Percentiles rank a stretch among this genome's conserved stretches.
phyloP scores from a whole-genome alignment of 1,140 invertebrate species.

The Hypothenemus hampei region DNA sequence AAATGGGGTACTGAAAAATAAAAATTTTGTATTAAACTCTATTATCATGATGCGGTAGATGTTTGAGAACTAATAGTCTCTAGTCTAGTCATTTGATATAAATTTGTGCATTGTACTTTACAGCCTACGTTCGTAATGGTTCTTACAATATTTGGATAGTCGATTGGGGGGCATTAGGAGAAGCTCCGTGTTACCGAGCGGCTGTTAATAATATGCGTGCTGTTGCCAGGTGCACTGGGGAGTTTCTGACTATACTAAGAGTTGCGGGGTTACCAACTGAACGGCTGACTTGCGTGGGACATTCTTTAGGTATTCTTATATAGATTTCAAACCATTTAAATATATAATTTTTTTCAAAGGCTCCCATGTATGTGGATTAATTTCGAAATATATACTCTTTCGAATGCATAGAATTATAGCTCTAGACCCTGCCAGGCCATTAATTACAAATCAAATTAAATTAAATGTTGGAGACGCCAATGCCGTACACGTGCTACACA shows the following conservation, averaged over 20 bases:
- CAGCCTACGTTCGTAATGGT: constrained; percentile 63
- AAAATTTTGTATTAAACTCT: neutral
- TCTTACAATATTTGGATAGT: constrained; percentile 71
- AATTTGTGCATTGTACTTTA: neutral
- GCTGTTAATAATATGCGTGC: constrained; percentile 63
- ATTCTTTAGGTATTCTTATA: constrained; percentile 55
- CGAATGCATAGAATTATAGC: constrained; percentile 60
- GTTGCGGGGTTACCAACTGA: constrained; percentile 56
- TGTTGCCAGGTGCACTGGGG: constrained; percentile 60
- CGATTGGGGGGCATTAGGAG: constrained; percentile 64
- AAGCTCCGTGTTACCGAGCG: constrained; percentile 66
- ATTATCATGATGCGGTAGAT: neutral
- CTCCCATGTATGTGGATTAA: constrained; percentile 68
- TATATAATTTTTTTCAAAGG: constrained; percentile 24
- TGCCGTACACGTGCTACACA: constrained; percentile 69
- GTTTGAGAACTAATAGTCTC: neutral
- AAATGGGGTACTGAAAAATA: too few species aligned
- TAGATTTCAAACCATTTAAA: neutral
- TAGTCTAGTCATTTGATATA: neutral
- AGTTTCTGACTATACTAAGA: constrained; percentile 56
- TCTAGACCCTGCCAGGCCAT: constrained; percentile 67
- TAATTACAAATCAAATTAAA: constrained; percentile 58
- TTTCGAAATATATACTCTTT: constrained; percentile 61
- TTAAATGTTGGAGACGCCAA: constrained; percentile 64
- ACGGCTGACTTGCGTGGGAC: constrained; percentile 65